Evolutionary conservation across 2,113 vertebrate species (phyloP), one percentile per base, ranked within the genome.

Genomic region (Elanoides forficatus): DNA sequence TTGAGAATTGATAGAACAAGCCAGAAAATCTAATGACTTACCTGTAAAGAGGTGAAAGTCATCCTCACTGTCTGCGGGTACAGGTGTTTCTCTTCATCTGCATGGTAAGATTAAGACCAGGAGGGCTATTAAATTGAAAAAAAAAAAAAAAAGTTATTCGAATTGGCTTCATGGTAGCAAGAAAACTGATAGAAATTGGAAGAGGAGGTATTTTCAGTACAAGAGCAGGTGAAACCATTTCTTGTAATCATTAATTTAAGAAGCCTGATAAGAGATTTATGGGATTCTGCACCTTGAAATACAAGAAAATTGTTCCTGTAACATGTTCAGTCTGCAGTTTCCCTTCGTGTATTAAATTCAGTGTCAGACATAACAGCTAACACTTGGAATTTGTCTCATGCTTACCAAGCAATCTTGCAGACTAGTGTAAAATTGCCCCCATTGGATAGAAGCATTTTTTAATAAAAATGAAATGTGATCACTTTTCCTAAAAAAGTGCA

Each of bases 261-360:
- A 86, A 68, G 32, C 43, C 74, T 48, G 22, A 27, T 85, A 83
- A 70, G 36, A 95, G 50, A 97, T 85, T 92, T 93, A 47, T 48
- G 9, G 86, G 56, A 76, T 94, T 96, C 80, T 67, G 42, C 93
- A 88, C 32, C 72, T 72, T 91, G 71, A 96, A 95, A 92, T 91
- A 34, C 11, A 89, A 63, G 60, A 92, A 88, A 94, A 91, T 68
- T 95, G 7, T 38, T 90, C 52, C 58, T 92, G 30, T 60, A 89
- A 90, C 23, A 70, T 10, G 20, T 85, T 86, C 56, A 82, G 48
- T 62, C 70, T 94, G 65, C 62, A 93, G 62, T 88, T 95, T 95
- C 65, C 55, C 45, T 53, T 50, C 2, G 0, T 75, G 38, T 52
- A 72, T 72, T 87, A 83, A 91, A 82, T 79, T 89, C 68, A 75